phyloP scores from a whole-genome alignment of 2,888 invertebrate species.

The Cheilosia grossa region DNA sequence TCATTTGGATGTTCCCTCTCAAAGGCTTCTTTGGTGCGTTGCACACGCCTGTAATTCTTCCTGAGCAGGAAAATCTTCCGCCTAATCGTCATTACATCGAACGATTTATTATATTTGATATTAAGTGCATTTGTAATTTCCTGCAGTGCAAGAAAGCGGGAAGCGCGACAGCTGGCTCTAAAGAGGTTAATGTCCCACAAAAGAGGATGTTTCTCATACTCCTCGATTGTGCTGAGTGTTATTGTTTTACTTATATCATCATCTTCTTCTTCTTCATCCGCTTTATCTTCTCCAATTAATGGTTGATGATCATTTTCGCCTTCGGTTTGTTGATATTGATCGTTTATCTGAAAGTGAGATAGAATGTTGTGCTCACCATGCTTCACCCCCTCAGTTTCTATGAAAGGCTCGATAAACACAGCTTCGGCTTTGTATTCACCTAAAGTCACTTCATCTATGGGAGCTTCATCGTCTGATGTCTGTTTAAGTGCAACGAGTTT shows the following conservation, averaged over 20 bases:
- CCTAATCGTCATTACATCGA: neutral
- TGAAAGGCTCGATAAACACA: no score
- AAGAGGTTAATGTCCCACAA: neutral
- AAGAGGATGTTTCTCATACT: constrained; percentile 8
- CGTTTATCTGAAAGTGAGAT: no score
- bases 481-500: no score
- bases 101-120: neutral
- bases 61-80: neutral
- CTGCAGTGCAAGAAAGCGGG: neutral
- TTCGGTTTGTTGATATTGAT: no score
- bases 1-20: neutral
- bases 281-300: neutral
- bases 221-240: neutral
- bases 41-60: neutral
- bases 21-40: neutral
- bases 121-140: neutral
- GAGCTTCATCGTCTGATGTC: no score
- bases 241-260: neutral
- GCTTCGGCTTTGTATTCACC: no score
- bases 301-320: neutral
- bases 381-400: no score
- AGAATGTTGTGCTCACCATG: no score
- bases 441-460: no score
- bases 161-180: neutral
- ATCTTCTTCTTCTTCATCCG: neutral